Evolutionary conservation across 2,888 invertebrate species (phyloP).

Genomic region (Teleiodes luculella): DNA sequence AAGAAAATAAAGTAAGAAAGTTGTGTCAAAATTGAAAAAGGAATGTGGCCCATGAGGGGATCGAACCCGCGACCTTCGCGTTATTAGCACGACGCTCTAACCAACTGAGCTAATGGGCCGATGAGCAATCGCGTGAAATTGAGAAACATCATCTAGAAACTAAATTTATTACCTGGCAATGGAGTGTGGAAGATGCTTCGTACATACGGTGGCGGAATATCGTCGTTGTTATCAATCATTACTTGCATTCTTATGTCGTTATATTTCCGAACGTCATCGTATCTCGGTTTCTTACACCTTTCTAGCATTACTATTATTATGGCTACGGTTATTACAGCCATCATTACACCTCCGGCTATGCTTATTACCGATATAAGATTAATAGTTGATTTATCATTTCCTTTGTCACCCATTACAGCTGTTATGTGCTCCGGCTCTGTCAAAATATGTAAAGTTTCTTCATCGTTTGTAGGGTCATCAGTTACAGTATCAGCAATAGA

Average conservation of each 20-base stretch:
- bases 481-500: conserved; percentile 41
- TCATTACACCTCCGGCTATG: conserved; percentile 73
- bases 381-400: conserved; percentile 55
- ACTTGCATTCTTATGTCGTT: conserved; percentile 71
- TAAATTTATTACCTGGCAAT: conserved; percentile 64
- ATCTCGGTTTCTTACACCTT: conserved; percentile 61
- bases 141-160: not conserved
- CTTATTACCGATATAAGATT: conserved; percentile 72
- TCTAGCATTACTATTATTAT: conserved; percentile 72
- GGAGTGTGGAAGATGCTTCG: conserved; percentile 79
- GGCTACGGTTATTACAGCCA: conserved; percentile 72
- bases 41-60: conserved; percentile 83
- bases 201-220: conserved; percentile 68
- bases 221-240: conserved; percentile 63
- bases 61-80: conserved; percentile 88
- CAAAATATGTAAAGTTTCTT: conserved; percentile 75
- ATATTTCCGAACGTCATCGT: conserved; percentile 62
- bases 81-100: conserved; percentile 88
- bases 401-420: conserved; percentile 70
- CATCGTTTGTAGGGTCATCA: conserved; percentile 50
- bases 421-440: conserved; percentile 78
- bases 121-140: conserved; percentile 15
- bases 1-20: conserved; percentile 7
- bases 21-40: conserved; percentile 31
- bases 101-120: conserved; percentile 87